A percentile compares a stretch with the other conserved stretches of the same genome.
Conservation (phyloP, 2,113 vertebrate genomes). For the Machaerirhynchus nigripectus region DNA sequence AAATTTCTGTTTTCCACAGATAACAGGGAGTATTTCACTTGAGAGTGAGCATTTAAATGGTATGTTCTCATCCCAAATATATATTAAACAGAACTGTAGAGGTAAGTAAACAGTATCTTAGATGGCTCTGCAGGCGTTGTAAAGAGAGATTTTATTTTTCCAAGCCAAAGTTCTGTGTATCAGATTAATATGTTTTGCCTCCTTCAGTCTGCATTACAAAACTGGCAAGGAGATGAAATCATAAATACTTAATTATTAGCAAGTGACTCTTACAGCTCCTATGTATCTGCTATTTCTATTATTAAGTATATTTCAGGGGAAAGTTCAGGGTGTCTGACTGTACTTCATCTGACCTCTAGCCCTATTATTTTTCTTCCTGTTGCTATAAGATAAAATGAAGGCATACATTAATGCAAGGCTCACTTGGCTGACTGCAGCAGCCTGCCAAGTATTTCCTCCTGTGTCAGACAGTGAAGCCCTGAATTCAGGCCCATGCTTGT, state of each 20-base stretch:
- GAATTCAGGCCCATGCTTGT: background rate
- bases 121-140: background rate
- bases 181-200: background rate
- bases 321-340: background rate
- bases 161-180: background rate
- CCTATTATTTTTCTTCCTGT: background rate
- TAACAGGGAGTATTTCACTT: background rate
- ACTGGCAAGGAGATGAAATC: background rate
- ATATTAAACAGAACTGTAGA: background rate
- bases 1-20: background rate
- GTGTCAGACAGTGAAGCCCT: background rate
- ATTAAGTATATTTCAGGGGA: background rate
- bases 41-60: background rate
- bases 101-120: background rate
- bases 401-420: background rate
- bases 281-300: background rate
- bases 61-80: background rate
- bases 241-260: conserved; percentile 28
- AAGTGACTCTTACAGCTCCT: background rate
- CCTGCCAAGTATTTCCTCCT: background rate
- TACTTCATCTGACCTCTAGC: background rate
- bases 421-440: background rate
- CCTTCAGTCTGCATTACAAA: background rate
- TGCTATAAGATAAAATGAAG: background rate
- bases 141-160: background rate